Base-by-base conservation (phyloP, 2,797 vertebrate genomes). In the Rhynchonycteris naso region DNA sequence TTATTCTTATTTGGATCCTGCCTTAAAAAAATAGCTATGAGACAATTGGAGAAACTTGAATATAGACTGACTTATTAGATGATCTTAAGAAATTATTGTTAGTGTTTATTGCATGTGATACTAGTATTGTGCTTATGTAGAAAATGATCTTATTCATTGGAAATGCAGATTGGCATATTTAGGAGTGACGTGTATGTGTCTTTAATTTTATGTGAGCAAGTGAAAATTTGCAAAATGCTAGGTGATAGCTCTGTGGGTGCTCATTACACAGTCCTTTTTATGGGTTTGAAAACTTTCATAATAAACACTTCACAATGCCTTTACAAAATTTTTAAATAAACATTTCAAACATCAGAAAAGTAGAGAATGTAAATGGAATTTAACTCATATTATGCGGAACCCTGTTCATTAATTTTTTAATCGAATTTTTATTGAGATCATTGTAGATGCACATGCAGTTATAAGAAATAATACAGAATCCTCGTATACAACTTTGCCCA, bases 391-490 rank as follows among this genome's bases (percentile, higher is more conserved):
- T 88, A 78, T 63, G 38, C 33, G 28, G n/a, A 84, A 82, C 5
- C 30, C 26, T 59, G 14, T 54, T 93, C 84, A 84, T 75, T 87
- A 83, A 79, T 66, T 75, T 93, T 85, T 81, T 87, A 75, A 68
- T 43, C 79, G 68, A 94, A 88, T 16, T 89, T 93, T 93, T 83
- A 80, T 35, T 84, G 52, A 75, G 79, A 65, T 82, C 58, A 89
- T 58, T 83, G 22, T 30, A 87, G 59, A 56, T 66, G 76, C 56
- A 38, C 50, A 52, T 4, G 5, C n/a, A 38, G 28, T 59, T 78
- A 4, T 74, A 59, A 82, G 85, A 76, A 90, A 87, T 65, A 58
- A 88, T 15, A 33, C 33, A 47, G 54, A 26, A 18, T 50, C 10
- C 50, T 84, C 35, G 26, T 6, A 13, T 59, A 65, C 13, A 30